Evolutionary conservation across 2,797 vertebrate species (phyloP).

Genomic region (Darevskia nairensis): DNA sequence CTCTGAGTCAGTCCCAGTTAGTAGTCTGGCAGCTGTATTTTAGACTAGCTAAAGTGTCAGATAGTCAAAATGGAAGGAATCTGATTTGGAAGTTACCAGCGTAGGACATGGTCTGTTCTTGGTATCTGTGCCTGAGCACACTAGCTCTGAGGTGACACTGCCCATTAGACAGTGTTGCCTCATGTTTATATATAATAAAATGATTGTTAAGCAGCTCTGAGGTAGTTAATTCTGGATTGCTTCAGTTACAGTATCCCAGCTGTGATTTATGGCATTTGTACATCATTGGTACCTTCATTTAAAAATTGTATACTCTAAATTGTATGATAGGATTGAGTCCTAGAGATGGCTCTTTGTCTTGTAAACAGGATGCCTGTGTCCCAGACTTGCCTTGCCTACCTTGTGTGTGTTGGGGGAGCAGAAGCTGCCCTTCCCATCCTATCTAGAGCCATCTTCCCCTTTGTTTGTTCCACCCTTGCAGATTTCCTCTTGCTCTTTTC

Average conservation of each 20-base stretch:
- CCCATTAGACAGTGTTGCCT: background rate
- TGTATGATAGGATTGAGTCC: background rate
- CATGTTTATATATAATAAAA: background rate
- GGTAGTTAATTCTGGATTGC: no score
- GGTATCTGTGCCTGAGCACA: background rate
- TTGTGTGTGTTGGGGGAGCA: background rate
- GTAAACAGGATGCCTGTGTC: conserved; percentile 34
- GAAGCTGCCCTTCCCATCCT: background rate
- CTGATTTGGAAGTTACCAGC: background rate
- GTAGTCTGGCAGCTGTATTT: background rate
- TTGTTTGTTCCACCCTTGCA: conserved; percentile 8
- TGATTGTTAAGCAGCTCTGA: background rate
- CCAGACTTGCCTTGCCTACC: background rate
- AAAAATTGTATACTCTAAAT: background rate
- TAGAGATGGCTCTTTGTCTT: conserved; percentile 10
- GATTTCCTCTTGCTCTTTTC: conserved; percentile 37
- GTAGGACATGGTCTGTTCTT: background rate
- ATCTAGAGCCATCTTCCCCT: conserved; percentile 2
- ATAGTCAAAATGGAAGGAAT: background rate
- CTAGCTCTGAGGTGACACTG: background rate
- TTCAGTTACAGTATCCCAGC: no score
- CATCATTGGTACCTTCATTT: background rate
- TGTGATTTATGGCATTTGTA: background rate
- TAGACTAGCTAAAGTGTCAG: background rate
- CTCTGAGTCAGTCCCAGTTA: background rate